Evolutionary conservation across 2,888 invertebrate genomes (phyloP), one percentile per base, ranked within the genome.

Genomic region (Acholoe squamosa): DNA sequence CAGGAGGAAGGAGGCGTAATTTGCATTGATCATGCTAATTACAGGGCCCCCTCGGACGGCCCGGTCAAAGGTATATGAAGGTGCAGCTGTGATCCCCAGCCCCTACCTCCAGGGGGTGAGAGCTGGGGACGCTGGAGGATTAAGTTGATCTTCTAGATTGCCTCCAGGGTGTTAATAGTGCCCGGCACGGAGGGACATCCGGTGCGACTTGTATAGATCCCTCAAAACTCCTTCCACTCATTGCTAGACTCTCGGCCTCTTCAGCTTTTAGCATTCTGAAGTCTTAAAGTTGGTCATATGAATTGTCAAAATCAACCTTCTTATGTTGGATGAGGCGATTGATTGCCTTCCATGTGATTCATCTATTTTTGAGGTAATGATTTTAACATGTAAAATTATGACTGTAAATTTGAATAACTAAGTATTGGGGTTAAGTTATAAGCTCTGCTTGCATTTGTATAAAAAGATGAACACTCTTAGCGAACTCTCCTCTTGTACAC

Each of bases 1-100:
- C 54, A 7, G 7, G 31, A n/a, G 25, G 16, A 86, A 56, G 54
- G 51, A 52, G 86, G 86, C 56, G 54, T 86, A 86, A 86, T 86
- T 86, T 86, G 56, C 86, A 86, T 86, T 86, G 86, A 86, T 86
- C 54, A 86, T 54, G 86, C 86, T 86, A 86, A 86, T 86, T 86
- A 54, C 28, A 86, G 86, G 56, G 84, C 7, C 12, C 34, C 34
- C n/a, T 31, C 34, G 71, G n/a, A 14, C 28, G 71, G 71, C 71
- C 71, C n/a, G 84, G 84, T 84, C 84, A 34, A 84, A 84, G 84
- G 84, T 71, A 71, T 71, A 71, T 71, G 71, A 71, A 71, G 71
- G n/a, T 14, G 14, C 14, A 71, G 71, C 71, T 71, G 71, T 71
- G 71, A 71, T 71, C 76, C 76, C 28, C 76, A 14, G 14, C 76